Base-by-base conservation (phyloP, 1,140 invertebrate species). In the Bradynema listronoti region DNA sequence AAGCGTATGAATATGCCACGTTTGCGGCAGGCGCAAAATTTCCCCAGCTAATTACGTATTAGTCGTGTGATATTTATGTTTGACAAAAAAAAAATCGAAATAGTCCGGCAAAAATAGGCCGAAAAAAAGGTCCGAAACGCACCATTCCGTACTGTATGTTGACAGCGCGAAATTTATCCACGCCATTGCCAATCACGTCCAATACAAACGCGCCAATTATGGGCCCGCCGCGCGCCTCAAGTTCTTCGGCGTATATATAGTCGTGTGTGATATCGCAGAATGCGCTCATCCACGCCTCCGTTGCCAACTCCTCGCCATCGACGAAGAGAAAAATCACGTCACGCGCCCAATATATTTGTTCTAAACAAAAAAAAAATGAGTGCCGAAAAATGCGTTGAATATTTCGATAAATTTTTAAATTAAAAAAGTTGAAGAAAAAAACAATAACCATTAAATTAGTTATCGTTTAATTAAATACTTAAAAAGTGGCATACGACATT, bases 291-390 rank as follows among this genome's bases (percentile, higher is more conserved):
- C 61, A 68, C 2, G 70, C 65, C 25, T 71, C 56, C 3, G 60
- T 49, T n/a, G 46, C 69, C 16, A 60, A 22, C 22, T 41, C 43
- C 3, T 69, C 69, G 9, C 51, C 51, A 47, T 72, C 68, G 36
- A 72, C 45, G 36, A 68, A 68, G 9, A 68, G 25, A 30, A 68
- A 72, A 24, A 68, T 66, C 6, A 68, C 29, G 36, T 68, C 69
- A 19, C 69, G 25, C 1, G 66, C 36, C 66, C 66, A 68, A 25
- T 68, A 67, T 14, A 47, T 30, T 62, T 67, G 59, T n/a, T 58
- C 68, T 71, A 14, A 34, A 66, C 52, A 4, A 41, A 22, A 16
- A 66, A 29, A 7, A 68, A 63, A 58, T 51, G n/a, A n/a, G n/a
- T n/a, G n/a, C n/a, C n/a, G n/a, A n/a, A n/a, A n/a, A n/a, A n/a